phyloP scores from a whole-genome alignment of 2,888 invertebrate species.

The Epistrophe grossulariae region DNA sequence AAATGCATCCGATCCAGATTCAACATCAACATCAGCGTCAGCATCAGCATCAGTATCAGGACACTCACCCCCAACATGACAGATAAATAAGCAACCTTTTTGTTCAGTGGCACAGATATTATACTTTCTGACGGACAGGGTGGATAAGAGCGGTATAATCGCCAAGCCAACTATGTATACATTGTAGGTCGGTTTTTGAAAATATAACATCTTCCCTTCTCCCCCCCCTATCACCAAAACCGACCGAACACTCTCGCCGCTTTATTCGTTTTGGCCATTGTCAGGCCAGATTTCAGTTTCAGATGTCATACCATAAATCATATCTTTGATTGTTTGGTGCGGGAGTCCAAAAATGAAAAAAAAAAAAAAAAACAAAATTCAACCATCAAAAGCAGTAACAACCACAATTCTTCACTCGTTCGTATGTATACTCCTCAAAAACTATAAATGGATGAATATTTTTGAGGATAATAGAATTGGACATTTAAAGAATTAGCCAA shows the following conservation, averaged over 20 bases:
- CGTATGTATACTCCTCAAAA: not conserved
- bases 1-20: conserved; percentile 60
- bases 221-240: not conserved
- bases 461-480: not conserved
- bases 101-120: conserved; percentile 68
- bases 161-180: conserved; percentile 4
- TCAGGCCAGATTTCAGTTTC: conserved; percentile 73
- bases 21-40: conserved; percentile 49
- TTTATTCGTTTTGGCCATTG: conserved; percentile 53
- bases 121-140: conserved; percentile 58
- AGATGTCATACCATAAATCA: conserved; percentile 76
- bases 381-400: conserved; percentile 25
- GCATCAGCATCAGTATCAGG: conserved; percentile 53
- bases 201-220: not conserved
- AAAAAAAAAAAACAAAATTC: conserved; percentile 39
- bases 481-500: not conserved
- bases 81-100: conserved; percentile 65
- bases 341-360: not conserved
- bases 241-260: too few species aligned
- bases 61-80: conserved; percentile 57
- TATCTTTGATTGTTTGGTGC: conserved; percentile 72
- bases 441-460: not conserved
- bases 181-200: conserved; percentile 13
- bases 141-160: conserved; percentile 9
- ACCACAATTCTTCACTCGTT: not conserved